Base-by-base conservation (phyloP, 2,888 invertebrate genomes). In the Hyposoter didymator region DNA sequence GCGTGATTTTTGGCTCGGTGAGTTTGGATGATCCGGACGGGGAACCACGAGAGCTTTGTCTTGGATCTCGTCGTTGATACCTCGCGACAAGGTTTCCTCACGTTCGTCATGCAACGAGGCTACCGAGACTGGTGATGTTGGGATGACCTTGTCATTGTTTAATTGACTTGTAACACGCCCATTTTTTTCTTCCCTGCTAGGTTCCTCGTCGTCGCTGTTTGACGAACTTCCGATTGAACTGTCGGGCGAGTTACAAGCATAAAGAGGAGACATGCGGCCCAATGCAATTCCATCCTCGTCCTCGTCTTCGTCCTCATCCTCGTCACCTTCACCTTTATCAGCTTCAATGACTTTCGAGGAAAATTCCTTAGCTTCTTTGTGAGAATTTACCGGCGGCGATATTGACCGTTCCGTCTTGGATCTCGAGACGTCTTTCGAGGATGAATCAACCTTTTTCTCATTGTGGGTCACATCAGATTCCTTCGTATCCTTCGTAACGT, bases 11-110 rank as follows among this genome's bases (percentile, higher is more conserved):
- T 89, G 84, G 2, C 87, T 85, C 0, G 90, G 87, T 49, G 87
- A 84, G 28, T 85, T 82, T 6, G 14, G 5, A 35, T 49, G 76
- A 49, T 76, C 89, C 12, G 90, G 89, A 7, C 88, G 90, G 0
- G 92, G 91, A 1, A 92, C 90, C 45, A 93, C 93, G 17, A 92
- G 78, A 1, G 93, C 93, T 49, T 93, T 94, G 82, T 94, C 93
- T 76, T 94, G 93, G 14, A 93, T 89, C 0, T 93, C 93, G 64
- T 93, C 94, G 0, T 92, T 92, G 0, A 93, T 92, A 0, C 91
- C 91, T 32, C 92, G 93, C 0, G 92, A 93, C 6, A 92, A 91
- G n/a, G 93, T 89, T 62, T 93, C 92, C 0, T 89, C 85, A 49
- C 82, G 81, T 10, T 83, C 88, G 17, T 91, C 91, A 39, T 90